phyloP scores from a whole-genome alignment of 1,140 invertebrate genomes.

The Drosophila ficusphila region DNA sequence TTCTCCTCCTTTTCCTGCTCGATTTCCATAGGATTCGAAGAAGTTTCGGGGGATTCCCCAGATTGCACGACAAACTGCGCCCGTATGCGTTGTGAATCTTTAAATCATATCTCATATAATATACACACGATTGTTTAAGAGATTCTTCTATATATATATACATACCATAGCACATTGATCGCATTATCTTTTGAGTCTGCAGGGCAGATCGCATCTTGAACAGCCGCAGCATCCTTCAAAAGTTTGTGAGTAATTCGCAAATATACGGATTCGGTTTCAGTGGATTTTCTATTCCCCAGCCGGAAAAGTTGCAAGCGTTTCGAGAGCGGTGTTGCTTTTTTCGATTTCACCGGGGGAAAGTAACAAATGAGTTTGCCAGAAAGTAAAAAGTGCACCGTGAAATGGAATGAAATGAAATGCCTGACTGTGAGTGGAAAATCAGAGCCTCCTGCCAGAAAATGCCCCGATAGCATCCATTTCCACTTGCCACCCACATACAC shows the following conservation, averaged over 20 bases:
- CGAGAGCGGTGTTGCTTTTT: background rate
- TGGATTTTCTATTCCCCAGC: conserved; percentile 19
- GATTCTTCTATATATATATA: no score
- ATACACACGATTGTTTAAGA: no score
- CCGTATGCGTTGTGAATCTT: background rate
- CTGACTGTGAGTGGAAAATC: conserved; percentile 57
- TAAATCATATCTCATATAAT: background rate
- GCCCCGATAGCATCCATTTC: background rate
- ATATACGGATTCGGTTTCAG: conserved; percentile 8
- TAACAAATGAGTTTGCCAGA: conserved; percentile 55
- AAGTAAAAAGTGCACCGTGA: conserved; percentile 41
- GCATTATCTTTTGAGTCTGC: background rate
- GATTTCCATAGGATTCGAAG: background rate
- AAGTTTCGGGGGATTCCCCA: no score
- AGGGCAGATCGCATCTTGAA: background rate
- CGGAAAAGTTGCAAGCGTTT: background rate
- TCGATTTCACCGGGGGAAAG: background rate
- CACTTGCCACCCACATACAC: conserved; percentile 10
- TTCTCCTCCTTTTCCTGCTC: background rate
- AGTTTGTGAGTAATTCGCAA: background rate
- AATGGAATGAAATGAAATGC: conserved; percentile 52
- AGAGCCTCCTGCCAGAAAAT: conserved; percentile 41
- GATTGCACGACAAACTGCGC: background rate
- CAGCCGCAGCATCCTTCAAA: background rate
- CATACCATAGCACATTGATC: background rate